Percentiles rank a stretch among this genome's conserved stretches.
phyloP scores from a whole-genome alignment of 2,888 invertebrate genomes.

The Tenthredo scrophulariae region DNA sequence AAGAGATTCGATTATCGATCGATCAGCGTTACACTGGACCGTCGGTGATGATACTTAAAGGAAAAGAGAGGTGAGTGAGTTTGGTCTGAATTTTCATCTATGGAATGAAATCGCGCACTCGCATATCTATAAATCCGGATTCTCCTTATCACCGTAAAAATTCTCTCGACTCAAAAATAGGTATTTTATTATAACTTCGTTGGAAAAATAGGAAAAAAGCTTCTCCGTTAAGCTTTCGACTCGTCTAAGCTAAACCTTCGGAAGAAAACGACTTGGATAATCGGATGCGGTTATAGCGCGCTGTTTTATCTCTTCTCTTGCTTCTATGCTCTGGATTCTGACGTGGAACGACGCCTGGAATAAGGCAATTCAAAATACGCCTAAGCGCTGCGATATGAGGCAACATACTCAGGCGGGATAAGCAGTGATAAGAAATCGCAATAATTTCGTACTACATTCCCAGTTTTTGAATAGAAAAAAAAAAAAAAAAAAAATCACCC shows the following conservation, averaged over 20 bases:
- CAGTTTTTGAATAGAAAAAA: too few species aligned
- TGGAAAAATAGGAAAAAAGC: not conserved
- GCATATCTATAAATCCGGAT: not conserved
- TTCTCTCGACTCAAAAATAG: not conserved
- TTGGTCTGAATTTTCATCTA: not conserved
- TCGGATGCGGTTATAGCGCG: not conserved
- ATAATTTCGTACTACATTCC: not conserved
- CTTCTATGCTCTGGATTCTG: not conserved
- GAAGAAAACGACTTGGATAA: not conserved
- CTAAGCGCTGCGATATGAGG: not conserved
- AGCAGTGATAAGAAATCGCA: not conserved
- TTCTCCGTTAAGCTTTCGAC: not conserved
- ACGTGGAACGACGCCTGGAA: not conserved
- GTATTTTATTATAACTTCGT: not conserved
- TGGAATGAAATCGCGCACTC: not conserved
- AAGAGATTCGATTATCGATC: constrained; percentile 40
- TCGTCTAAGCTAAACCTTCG: not conserved
- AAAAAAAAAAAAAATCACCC: too few species aligned
- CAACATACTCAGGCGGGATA: not conserved
- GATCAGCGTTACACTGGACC: constrained; percentile 27
- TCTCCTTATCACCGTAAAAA: not conserved
- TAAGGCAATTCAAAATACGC: constrained; percentile 20
- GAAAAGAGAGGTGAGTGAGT: not conserved
- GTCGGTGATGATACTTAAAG: not conserved
- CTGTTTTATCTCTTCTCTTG: not conserved